phyloP scores from a whole-genome alignment of 2,113 vertebrate species.

The Capreolus pygargus region DNA sequence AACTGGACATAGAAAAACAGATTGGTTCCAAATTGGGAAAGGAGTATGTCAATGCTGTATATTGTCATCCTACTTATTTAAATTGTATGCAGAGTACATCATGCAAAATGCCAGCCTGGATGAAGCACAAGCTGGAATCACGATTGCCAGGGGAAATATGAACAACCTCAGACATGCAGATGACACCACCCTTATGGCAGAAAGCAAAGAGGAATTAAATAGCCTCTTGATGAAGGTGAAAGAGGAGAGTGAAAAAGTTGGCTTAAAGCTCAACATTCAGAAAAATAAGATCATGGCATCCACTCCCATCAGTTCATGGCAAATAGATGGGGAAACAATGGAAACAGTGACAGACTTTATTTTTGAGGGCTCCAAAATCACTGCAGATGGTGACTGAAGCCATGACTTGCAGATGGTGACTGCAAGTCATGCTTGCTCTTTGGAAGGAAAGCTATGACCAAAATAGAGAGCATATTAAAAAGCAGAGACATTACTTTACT shows the following conservation, averaged over 20 bases:
- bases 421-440: not conserved
- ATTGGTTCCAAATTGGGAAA: not conserved
- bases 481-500: not conserved
- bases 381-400: not conserved
- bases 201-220: not conserved
- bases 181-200: not conserved
- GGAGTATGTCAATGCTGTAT: not conserved
- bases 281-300: not conserved
- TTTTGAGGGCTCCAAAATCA: not conserved
- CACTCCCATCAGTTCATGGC: not conserved
- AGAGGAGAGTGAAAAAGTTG: not conserved
- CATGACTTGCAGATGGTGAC: not conserved
- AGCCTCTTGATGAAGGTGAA: not conserved
- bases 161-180: not conserved
- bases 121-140: not conserved
- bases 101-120: fast-evolving
- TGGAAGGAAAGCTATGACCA: not conserved
- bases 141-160: not conserved
- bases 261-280: not conserved
- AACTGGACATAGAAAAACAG: not conserved
- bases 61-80: not conserved
- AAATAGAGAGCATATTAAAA: not conserved
- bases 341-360: not conserved
- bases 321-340: not conserved
- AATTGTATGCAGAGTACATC: not conserved